Conservation (phyloP, 2,888 invertebrate genomes). For the Synergus laeviventris region DNA sequence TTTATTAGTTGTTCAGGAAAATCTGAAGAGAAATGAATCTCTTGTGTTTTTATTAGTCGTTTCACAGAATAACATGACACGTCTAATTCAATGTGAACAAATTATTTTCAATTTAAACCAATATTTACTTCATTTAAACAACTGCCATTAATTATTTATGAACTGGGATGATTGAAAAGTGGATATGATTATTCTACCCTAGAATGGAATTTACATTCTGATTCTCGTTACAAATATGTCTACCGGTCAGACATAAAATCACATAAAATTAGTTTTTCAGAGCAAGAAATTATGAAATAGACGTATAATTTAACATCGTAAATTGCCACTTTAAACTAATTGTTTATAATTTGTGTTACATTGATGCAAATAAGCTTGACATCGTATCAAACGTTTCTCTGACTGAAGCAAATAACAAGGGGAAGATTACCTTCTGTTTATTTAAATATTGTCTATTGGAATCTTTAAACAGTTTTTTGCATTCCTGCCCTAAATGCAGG, state of each 20-base stretch:
- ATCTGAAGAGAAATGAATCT: too few relatives aligned
- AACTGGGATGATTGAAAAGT: background rate
- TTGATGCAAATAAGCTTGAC: constrained; percentile 15
- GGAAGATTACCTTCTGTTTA: constrained; percentile 13
- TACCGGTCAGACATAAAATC: background rate
- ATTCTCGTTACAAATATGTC: background rate
- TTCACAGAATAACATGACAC: too few relatives aligned
- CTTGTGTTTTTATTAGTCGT: too few relatives aligned
- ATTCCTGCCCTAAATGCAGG: constrained; percentile 7
- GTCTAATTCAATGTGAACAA: too few relatives aligned
- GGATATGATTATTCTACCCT: background rate
- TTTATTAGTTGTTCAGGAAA: too few relatives aligned
- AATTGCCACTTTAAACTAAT: background rate
- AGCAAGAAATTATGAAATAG: background rate
- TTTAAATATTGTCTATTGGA: background rate
- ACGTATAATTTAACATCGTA: background rate
- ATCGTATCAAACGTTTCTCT: background rate
- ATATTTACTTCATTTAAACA: too few relatives aligned
- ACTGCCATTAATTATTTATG: too few relatives aligned
- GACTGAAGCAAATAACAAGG: background rate
- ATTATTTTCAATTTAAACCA: too few relatives aligned
- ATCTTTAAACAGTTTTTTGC: background rate
- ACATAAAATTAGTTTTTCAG: background rate
- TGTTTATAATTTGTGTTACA: constrained; percentile 2
- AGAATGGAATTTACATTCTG: background rate